Base-by-base conservation (phyloP, 2,888 invertebrate genomes). In the Caenorhabditis afra region DNA sequence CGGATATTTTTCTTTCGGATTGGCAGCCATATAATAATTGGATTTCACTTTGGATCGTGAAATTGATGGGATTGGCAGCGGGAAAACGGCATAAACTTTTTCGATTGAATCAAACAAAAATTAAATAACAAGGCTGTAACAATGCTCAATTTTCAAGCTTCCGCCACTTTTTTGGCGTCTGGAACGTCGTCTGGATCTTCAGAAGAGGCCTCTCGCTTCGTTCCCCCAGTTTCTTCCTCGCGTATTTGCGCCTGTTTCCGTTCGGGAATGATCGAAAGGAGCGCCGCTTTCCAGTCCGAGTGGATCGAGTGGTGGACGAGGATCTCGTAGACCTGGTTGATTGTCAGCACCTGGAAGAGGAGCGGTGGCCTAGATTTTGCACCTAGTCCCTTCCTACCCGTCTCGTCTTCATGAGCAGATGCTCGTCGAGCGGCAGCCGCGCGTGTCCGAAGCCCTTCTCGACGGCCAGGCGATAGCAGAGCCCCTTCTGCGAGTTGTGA, bases 401-500 rank as follows among this genome's bases (percentile, higher is more conserved):
- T 65, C 89, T 78, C 8, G 95, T 94, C 91, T 95, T 95, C 94
- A 98, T 94, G 88, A 94, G 93, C 53, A 99, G 93, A 92, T 94
- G 95, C 91, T 96, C 94, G 81, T 94, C 94, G 84, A 99, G 93
- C 0, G 99, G 98, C 53, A 99, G 91, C 87, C 95, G 70, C 0
- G 92, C 92, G 65, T 90, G 90, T 7, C 58, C 68, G 53, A 81
- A 85, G 4, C 87, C 87, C 90, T 94, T 94, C 87, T 94, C 93
- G 45, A 92, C 90, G 2, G 99, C 98, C 86, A 95, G 92, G 84
- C 93, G 93, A 90, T 94, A 93, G 90, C 97, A 97, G 7, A 89
- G 67, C 10, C 81, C 84, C 65, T 97, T 98, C 85, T 96, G 94
- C 86, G 94, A 93, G 92, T 99, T 99, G 90, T 99, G 98, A 92